Percentiles rank a stretch among this genome's conserved stretches.
These are phyloP conservation scores for Gambelia wislizenii DNA, from an alignment of 2,797 vertebrate genomes.

Conservation along the genomic window DNA sequence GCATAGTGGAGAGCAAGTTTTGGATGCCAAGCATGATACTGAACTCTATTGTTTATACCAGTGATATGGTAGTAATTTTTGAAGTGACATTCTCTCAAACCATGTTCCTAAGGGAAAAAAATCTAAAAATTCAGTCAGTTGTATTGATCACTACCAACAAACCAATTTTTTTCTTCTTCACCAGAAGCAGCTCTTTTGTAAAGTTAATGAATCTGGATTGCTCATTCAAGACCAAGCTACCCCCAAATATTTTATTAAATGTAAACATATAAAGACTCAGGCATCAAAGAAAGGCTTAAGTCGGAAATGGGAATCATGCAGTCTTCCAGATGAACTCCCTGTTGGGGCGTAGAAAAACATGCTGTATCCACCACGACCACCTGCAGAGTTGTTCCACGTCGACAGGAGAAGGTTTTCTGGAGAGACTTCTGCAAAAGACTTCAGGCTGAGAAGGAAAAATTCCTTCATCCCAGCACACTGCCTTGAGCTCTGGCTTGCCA, in stretches of 20 bases:
- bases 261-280: neutral
- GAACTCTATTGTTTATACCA: neutral
- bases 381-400: too few relatives aligned
- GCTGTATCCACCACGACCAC: too few relatives aligned
- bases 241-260: neutral
- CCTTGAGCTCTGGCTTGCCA: too few relatives aligned
- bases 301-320: too few relatives aligned
- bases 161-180: neutral
- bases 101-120: neutral
- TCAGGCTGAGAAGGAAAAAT: too few relatives aligned
- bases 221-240: neutral
- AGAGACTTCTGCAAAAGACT: too few relatives aligned
- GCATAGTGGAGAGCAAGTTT: neutral
- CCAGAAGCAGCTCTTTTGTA: neutral
- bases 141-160: neutral
- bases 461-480: too few relatives aligned
- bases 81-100: neutral
- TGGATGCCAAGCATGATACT: neutral
- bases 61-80: neutral
- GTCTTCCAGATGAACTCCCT: too few relatives aligned
- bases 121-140: neutral
- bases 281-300: neutral
- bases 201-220: neutral
- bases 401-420: too few relatives aligned
- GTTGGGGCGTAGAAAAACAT: too few relatives aligned